These are phyloP conservation scores for Amniataba percoides DNA, from an alignment of 2,797 vertebrate genomes.

Conservation along the genomic window DNA sequence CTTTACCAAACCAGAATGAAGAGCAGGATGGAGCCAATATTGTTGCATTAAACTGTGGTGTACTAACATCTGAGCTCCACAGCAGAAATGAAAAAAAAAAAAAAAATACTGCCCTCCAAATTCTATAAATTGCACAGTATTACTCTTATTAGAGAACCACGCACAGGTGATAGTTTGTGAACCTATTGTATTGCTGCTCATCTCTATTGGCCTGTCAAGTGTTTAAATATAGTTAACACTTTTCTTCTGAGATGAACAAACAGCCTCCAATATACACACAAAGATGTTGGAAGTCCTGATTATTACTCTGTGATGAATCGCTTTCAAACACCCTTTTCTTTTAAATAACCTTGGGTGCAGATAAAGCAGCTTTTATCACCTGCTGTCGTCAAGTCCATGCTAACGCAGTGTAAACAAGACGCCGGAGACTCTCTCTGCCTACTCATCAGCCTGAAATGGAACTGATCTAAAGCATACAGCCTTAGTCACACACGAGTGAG, in stretches of 20 bases:
- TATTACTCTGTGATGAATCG: slow-evolving; percentile 25
- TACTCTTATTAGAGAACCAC: background rate
- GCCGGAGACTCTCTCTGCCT: slow-evolving; percentile 23
- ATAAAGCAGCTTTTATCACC: slow-evolving; percentile 14
- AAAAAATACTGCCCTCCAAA: slow-evolving; percentile 3
- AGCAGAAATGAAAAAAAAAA: background rate
- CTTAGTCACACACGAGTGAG: slow-evolving; percentile 47
- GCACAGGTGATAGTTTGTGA: slow-evolving; percentile 10
- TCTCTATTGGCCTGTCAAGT: slow-evolving; percentile 22
- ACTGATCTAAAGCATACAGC: slow-evolving; percentile 60
- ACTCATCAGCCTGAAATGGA: slow-evolving; percentile 47
- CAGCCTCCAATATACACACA: background rate
- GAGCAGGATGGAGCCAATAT: no score
- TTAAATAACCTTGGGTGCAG: slow-evolving; percentile 22
- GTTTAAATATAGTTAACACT: slow-evolving; percentile 24
- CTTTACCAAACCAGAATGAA: no score
- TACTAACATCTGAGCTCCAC: no score
- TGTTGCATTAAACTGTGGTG: no score
- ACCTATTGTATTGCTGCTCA: slow-evolving; percentile 12
- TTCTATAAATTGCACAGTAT: background rate
- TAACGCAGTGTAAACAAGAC: slow-evolving; percentile 43
- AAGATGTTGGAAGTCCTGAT: background rate
- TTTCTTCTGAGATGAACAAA: slow-evolving; percentile 20
- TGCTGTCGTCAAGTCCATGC: slow-evolving; percentile 23
- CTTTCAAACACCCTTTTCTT: slow-evolving; percentile 23